Base-by-base conservation (phyloP, 2,797 vertebrate species). In the Peromyscus attwateri region DNA sequence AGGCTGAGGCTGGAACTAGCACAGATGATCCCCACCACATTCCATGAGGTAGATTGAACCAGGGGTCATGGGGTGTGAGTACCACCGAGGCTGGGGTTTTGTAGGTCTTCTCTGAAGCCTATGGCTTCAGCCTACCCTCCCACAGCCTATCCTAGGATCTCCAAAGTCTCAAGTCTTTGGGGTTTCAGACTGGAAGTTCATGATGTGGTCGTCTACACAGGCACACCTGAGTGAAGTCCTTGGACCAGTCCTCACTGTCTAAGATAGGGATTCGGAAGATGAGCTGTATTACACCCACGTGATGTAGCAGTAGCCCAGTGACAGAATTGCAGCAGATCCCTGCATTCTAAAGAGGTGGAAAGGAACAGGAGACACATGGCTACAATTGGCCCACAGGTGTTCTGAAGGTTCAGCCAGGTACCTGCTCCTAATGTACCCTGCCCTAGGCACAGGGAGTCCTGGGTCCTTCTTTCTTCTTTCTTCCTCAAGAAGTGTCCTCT, bases 181-280 rank as follows among this genome's bases (percentile, higher is more conserved):
- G 0, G 3, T 16, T 75, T 77, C 71, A 19, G n/a, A 25, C 34
- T 31, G 29, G 13, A 84, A 9, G 71, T 55, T 6, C 16, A 1
- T 3, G 13, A 3, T 9, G 62, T 89, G 2, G 6, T 49, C 21
- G 0, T 27, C 29, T 16, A 1, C 1, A 0, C 23, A 11, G 21
- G 27, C 3, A 6, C 31, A 19, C 31, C 0, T 19, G 23, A 80
- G 1, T 37, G 43, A 34, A 34, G 11, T 68, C 5, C 68, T 64
- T 29, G 43, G 2, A 19, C 4, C 0, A 16, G 6, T 66, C 34
- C 60, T 75, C 62, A 19, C 16, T 17, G 0, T 75, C 31, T 64
- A 52, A 49, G 43, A 52, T 62, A 34, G 64, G 60, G 1, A 64
- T 55, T n/a, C 21, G 10, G 17, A 52, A 76, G 49, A 7, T 1